Base-by-base conservation (phyloP, 1,140 invertebrate species). In the Probaryconus sp. region DNA sequence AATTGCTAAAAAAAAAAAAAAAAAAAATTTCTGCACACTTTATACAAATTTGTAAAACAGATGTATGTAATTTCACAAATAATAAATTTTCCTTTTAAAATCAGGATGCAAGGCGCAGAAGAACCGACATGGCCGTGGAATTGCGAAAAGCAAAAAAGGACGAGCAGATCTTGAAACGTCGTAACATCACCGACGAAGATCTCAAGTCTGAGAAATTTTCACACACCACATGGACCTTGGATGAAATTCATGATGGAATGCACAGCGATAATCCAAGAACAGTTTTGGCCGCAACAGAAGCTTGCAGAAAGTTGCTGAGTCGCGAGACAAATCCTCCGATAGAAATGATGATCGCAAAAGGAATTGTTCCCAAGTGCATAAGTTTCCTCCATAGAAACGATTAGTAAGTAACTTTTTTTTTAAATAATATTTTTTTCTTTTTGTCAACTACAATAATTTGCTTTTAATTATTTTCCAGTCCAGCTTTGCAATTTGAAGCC, bases 401-500 rank as follows among this genome's bases (percentile, higher is more conserved):
- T 43, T 92, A 93, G 93, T 95, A 90, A 6, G 18, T 38, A 37
- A 37, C 16, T 37, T 37, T 33, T n/a, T 33, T 33, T 33, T 3
- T 33, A 5, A 3, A 33, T 2, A 33, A 33, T 16, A 17, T 11
- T 11, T 40, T 24, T 61, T 31, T 61, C 10, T 43, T 50, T 20
- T 47, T 40, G n/a, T n/a, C n/a, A n/a, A n/a, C n/a, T n/a, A n/a
- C n/a, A n/a, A n/a, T n/a, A n/a, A n/a, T n/a, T n/a, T n/a, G n/a
- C n/a, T 45, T 28, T 1, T 2, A 16, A 50, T 14, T 5, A 40
- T 3, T 33, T 10, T 89, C 6, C 81, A 97, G 96, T 77, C 88
- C 94, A n/a, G 89, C 92, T 42, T 86, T 99, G 5, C 97, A 99
- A 85, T 99, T 99, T 89, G 98, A 99, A 89, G 94, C 97, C 17